Percentiles rank a stretch among this genome's conserved stretches.
These are phyloP conservation scores for Napeogenes inachia DNA, from an alignment of 2,888 invertebrate genomes.

Conservation along the genomic window DNA sequence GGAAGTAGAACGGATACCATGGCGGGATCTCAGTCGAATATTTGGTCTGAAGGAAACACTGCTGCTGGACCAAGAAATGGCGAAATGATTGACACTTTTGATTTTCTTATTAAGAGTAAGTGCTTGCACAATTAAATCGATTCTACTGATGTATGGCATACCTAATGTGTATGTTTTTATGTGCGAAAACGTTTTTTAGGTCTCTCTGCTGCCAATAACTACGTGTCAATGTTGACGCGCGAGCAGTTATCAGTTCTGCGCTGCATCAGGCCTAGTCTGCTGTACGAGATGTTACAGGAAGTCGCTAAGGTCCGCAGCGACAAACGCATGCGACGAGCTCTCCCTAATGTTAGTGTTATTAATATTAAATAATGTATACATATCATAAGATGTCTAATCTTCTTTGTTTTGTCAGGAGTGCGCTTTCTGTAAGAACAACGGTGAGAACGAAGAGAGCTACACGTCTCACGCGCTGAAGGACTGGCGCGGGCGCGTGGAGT, in stretches of 20 bases:
- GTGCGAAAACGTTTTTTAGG: conserved; percentile 36
- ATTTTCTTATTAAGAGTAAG: conserved; percentile 66
- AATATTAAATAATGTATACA: not conserved
- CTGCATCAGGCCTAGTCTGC: conserved; percentile 58
- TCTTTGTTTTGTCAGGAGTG: conserved; percentile 48
- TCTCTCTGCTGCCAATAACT: conserved; percentile 64
- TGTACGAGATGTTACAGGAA: conserved; percentile 65
- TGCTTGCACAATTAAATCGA: conserved; percentile 13
- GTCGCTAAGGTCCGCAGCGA: conserved; percentile 61
- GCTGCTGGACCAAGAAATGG: conserved; percentile 39
- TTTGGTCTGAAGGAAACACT: conserved; percentile 46
- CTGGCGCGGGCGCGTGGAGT: conserved; percentile 78
- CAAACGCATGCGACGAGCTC: conserved; percentile 57
- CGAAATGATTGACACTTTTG: conserved; percentile 60
- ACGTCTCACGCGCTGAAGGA: conserved; percentile 82
- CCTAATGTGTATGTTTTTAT: no score
- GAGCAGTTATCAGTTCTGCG: conserved; percentile 63
- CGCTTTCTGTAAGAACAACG: conserved; percentile 80
- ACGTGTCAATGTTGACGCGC: conserved; percentile 64
- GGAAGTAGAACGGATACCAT: conserved; percentile 43
- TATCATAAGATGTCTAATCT: no score
- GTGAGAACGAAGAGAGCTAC: conserved; percentile 80
- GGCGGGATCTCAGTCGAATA: conserved; percentile 36
- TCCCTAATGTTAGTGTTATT: conserved; percentile 52
- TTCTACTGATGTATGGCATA: not conserved